Evolutionary conservation across 1,140 invertebrate species (phyloP), one percentile per base, ranked within the genome.

Genomic region (Tribolium madens): DNA sequence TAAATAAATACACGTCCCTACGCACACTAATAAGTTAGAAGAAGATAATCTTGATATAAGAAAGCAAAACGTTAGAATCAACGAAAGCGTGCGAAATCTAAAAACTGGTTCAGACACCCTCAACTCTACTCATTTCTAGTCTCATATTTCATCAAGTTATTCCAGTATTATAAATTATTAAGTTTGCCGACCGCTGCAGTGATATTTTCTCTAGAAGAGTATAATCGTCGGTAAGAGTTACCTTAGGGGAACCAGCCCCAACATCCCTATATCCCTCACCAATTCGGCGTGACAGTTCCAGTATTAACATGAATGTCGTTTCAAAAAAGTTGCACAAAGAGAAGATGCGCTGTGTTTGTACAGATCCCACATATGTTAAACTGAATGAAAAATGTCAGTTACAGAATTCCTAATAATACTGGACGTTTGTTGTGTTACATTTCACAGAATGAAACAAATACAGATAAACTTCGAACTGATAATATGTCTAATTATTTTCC

Each of bases 221-320:
- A 17, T 26, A 60, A 75, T 60, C 60, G 53, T 57, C 17, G 73
- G 48, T 60, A 46, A 46, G 18, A 57, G 21, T 74, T 36, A 33
- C 52, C 52, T 57, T 18, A 12, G 13, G 60, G 64, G 57, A 73
- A 50, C 21, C 73, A 10, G 72, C 77, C 77, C 77, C 76, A 52
- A 31, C 50, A 33, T 60, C 74, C 75, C 77, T 80, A 78, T 76
- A 78, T 78, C 74, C 60, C 77, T 36, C 33, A 48, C 60, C 68
- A 73, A 78, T 76, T 78, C 74, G 72, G 14, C 75, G 75, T 80
- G 77, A 80, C 79, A 78, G 76, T 70, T 70, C 53, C 71, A 76
- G 76, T 80, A 76, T 80, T 80, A 80, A 76, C 77, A 75, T 76
- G 68, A 76, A 80, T 80, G 77, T 78, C 77, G 78, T 50, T 75